Percentiles rank a stretch among this genome's conserved stretches.
These are phyloP conservation scores for Furcifer pardalis DNA, from an alignment of 2,797 vertebrate species.

Conservation along the genomic window DNA sequence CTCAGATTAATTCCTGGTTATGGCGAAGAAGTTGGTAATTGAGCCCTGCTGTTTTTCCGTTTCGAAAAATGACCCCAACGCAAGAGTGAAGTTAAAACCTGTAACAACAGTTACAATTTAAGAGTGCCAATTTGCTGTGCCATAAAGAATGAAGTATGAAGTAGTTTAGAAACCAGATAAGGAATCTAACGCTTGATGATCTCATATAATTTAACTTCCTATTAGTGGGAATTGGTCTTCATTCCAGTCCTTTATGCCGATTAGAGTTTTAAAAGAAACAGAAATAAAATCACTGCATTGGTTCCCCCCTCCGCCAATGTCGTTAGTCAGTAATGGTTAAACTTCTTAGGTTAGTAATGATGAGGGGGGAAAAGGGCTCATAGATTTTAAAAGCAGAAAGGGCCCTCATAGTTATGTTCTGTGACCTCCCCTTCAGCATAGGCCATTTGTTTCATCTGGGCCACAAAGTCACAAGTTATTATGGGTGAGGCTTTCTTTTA, in stretches of 20 bases:
- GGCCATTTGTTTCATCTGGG: conserved; percentile 22
- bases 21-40: conserved; percentile 14
- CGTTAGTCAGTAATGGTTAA: conserved; percentile 44
- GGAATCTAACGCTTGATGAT: conserved; percentile 60
- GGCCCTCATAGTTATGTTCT: conserved; percentile 52
- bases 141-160: conserved; percentile 51
- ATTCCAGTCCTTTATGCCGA: conserved; percentile 54
- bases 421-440: conserved; percentile 38
- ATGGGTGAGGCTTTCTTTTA: conserved; percentile 13
- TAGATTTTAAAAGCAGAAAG: conserved; percentile 60
- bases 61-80: conserved; percentile 1
- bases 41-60: conserved; percentile 28
- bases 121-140: conserved; percentile 54
- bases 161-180: conserved; percentile 51
- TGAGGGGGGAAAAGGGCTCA: conserved; percentile 45
- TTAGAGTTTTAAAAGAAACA: conserved; percentile 62
- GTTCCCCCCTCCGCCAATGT: conserved; percentile 13
- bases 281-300: conserved; percentile 53
- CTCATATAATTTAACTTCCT: conserved; percentile 53
- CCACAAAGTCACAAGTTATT: conserved; percentile 13
- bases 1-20: conserved; percentile 26
- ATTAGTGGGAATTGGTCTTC: conserved; percentile 65
- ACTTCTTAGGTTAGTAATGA: conserved; percentile 52
- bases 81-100: conserved; percentile 41
- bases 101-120: conserved; percentile 38